Conservation (phyloP, 2,888 invertebrate genomes). For the Lobophora halterata region DNA sequence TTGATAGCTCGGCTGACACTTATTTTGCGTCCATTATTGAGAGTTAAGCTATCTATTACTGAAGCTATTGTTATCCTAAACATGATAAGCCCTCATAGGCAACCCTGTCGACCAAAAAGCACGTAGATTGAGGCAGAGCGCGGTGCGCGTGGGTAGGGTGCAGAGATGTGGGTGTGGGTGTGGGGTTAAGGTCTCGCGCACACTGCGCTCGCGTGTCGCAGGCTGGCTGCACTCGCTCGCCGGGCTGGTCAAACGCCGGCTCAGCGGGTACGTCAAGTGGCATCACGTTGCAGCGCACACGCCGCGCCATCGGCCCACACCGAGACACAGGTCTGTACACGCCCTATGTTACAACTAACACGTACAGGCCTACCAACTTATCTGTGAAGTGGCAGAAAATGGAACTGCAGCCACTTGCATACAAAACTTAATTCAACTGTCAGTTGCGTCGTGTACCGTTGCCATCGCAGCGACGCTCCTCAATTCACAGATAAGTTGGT, state of each 20-base stretch:
- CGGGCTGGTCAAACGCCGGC: constrained; percentile 88
- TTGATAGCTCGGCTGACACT: no score
- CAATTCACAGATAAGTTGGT: no score
- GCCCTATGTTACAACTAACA: no score
- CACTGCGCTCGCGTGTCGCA: constrained; percentile 48
- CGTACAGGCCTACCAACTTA: no score
- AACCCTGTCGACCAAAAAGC: constrained; percentile 15
- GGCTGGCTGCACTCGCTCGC: constrained; percentile 86
- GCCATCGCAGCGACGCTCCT: no score
- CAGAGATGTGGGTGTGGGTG: constrained; percentile 13
- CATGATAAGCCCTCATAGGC: constrained; percentile 3
- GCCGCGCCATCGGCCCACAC: constrained; percentile 39
- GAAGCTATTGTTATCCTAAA: no score
- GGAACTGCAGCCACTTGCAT: no score
- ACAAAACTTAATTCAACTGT: no score
- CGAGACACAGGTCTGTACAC: constrained; percentile 50
- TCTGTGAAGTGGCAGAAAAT: no score
- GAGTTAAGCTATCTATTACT: no score
- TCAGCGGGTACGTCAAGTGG: constrained; percentile 91
- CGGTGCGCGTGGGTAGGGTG: constrained; percentile 38
- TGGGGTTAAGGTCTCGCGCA: constrained; percentile 31
- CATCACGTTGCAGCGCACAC: constrained; percentile 81
- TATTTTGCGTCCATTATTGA: no score
- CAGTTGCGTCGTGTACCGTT: no score
- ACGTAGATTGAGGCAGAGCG: constrained; percentile 33